phyloP scores from a whole-genome alignment of 2,797 vertebrate species.

The Lateolabrax maculatus region DNA sequence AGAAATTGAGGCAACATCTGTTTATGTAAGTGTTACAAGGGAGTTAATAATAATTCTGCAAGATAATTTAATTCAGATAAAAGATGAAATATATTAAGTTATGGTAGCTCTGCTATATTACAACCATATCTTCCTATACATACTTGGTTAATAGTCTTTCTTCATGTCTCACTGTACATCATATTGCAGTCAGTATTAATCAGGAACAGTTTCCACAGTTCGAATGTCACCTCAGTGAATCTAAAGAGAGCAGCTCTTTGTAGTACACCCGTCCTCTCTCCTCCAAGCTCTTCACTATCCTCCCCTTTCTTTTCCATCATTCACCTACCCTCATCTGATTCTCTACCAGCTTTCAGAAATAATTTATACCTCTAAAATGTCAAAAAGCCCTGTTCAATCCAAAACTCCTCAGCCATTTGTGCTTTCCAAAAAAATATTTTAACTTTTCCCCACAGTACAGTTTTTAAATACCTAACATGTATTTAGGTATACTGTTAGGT shows the following conservation, averaged over 20 bases:
- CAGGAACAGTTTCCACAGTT: too few relatives aligned
- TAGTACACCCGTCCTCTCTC: constrained; percentile 17
- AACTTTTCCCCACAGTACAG: background rate
- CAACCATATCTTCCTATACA: background rate
- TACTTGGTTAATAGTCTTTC: background rate
- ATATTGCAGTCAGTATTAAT: too few relatives aligned
- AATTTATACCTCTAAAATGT: constrained; percentile 70
- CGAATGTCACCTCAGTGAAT: constrained; percentile 24
- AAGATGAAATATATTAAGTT: background rate
- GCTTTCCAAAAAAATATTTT: constrained; percentile 19
- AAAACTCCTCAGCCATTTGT: constrained; percentile 11
- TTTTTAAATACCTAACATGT: constrained; percentile 14
- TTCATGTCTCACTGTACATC: background rate
- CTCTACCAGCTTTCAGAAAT: constrained; percentile 37
- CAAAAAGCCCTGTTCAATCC: constrained; percentile 47
- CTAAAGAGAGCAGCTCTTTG: constrained; percentile 34
- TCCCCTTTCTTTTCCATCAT: constrained; percentile 27
- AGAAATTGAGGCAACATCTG: background rate
- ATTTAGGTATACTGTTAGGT: background rate
- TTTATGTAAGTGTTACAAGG: background rate
- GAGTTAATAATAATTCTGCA: background rate
- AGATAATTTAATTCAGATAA: background rate
- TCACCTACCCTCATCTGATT: constrained; percentile 14
- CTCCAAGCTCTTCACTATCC: constrained; percentile 21
- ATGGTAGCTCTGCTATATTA: background rate